Percentiles rank a stretch among this genome's conserved stretches.
Evolutionary conservation across 2,113 vertebrate species (phyloP).

Genomic region (Urocynchramus pylzowi): DNA sequence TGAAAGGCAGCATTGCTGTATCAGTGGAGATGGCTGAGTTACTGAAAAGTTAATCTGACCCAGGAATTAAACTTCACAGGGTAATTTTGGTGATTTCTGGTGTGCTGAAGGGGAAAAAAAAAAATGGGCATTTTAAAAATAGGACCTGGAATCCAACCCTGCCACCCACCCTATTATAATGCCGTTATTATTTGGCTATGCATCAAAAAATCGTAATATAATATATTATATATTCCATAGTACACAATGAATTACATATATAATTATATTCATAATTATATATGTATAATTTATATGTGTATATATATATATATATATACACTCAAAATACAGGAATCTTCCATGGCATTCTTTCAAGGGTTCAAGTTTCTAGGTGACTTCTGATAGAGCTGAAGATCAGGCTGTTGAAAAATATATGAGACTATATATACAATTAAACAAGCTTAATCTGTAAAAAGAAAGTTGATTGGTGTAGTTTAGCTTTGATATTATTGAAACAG

Average conservation of each 20-base stretch:
- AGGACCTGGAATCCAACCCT: accelerated
- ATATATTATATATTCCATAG: background rate
- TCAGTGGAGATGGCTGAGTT: background rate
- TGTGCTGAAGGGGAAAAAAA: background rate
- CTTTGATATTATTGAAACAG: background rate
- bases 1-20: background rate
- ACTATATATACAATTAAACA: background rate
- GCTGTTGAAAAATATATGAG: background rate
- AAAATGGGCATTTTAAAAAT: background rate
- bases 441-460: background rate
- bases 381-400: background rate
- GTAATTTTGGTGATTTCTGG: background rate
- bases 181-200: background rate
- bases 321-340: background rate
- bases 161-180: background rate
- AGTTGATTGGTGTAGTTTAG: background rate
- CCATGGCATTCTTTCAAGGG: background rate
- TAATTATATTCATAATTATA: too few relatives aligned
- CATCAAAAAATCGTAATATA: background rate
- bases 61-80: background rate
- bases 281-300: too few relatives aligned
- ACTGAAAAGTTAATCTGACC: background rate
- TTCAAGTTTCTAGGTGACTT: background rate
- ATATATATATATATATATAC: too few relatives aligned
- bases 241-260: too few relatives aligned